A percentile compares a stretch with the other conserved stretches of the same genome.
Evolutionary conservation across 1,140 invertebrate species (phyloP).

Genomic region (Monomorium pharaonis): DNA sequence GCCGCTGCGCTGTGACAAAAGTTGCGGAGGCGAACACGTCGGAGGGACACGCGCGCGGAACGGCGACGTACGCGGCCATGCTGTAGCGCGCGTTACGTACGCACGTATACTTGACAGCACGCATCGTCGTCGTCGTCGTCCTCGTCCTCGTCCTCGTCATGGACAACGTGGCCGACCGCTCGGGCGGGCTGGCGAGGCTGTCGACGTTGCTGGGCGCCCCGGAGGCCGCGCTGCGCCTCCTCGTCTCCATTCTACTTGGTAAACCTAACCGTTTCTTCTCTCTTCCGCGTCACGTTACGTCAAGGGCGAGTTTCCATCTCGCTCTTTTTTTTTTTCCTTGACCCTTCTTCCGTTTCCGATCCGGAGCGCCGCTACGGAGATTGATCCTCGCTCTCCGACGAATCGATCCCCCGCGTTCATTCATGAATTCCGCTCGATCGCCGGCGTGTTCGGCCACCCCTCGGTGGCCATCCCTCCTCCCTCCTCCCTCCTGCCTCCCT

Average conservation of each 20-base stretch:
- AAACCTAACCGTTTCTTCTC: slow-evolving; percentile 66
- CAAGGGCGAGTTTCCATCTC: not conserved
- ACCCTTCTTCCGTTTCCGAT: not conserved
- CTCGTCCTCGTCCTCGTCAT: not conserved
- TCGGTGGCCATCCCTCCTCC: not conserved
- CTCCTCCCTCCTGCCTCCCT: too few species aligned
- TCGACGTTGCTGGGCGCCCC: slow-evolving; percentile 83
- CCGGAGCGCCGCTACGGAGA: not conserved
- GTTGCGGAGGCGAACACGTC: not conserved
- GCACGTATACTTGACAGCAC: not conserved
- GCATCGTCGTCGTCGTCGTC: not conserved
- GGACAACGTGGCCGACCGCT: slow-evolving; percentile 3
- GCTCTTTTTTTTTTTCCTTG: too few species aligned
- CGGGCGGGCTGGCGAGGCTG: slow-evolving; percentile 65
- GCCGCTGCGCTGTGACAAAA: not conserved
- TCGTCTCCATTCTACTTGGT: slow-evolving; percentile 90
- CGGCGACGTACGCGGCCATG: slow-evolving; percentile 18
- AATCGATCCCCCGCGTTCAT: slow-evolving; percentile 26
- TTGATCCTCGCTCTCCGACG: not conserved
- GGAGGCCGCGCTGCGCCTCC: slow-evolving; percentile 88
- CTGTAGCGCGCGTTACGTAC: not conserved
- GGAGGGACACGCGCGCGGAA: not conserved
- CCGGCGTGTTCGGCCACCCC: not conserved
- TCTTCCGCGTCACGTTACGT: not conserved
- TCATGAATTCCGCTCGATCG: slow-evolving; percentile 10